Conservation (phyloP, 2,888 invertebrate species). For the Emesis russula region DNA sequence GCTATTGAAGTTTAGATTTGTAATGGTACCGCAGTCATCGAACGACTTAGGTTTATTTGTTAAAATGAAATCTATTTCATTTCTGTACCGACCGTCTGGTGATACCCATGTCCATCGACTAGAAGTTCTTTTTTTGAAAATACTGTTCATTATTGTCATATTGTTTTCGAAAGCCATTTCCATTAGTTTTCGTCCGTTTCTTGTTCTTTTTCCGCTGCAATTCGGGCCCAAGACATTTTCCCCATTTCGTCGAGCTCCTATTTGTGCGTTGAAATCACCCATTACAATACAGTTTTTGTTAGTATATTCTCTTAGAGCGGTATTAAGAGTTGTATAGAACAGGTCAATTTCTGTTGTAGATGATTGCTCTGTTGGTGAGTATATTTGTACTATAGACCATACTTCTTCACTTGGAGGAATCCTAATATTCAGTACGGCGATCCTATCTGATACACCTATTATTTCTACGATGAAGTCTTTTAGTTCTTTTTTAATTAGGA, state of each 20-base stretch:
- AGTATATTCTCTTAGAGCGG: slow-evolving; percentile 28
- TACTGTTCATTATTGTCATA: slow-evolving; percentile 45
- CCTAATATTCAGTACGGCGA: slow-evolving; percentile 10
- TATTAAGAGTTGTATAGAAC: slow-evolving; percentile 11
- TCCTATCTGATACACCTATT: slow-evolving; percentile 1
- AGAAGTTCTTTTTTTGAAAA: slow-evolving; percentile 41
- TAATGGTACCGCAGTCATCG: slow-evolving; percentile 53
- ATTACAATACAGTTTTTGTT: slow-evolving; percentile 58
- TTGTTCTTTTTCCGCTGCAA: slow-evolving; percentile 42
- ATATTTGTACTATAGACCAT: slow-evolving; percentile 26
- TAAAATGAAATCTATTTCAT: slow-evolving; percentile 70
- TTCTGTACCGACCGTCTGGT: slow-evolving; percentile 46
- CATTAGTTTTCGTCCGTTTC: slow-evolving; percentile 54
- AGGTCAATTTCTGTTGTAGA: slow-evolving; percentile 1
- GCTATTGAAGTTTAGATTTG: slow-evolving; percentile 71
- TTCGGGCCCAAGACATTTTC: slow-evolving; percentile 48
- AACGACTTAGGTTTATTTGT: slow-evolving; percentile 35
- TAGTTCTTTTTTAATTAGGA: slow-evolving; percentile 19
- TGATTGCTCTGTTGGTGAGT: slow-evolving; percentile 17
- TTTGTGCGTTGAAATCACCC: slow-evolving; percentile 59
- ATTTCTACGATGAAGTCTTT: slow-evolving; percentile 10
- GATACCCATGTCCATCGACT: slow-evolving; percentile 61
- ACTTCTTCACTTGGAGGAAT: slow-evolving; percentile 1
- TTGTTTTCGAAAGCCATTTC: slow-evolving; percentile 48
- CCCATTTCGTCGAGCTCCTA: slow-evolving; percentile 38